Base-by-base conservation (phyloP, 2,888 invertebrate genomes). In the Portevinia maculata region DNA sequence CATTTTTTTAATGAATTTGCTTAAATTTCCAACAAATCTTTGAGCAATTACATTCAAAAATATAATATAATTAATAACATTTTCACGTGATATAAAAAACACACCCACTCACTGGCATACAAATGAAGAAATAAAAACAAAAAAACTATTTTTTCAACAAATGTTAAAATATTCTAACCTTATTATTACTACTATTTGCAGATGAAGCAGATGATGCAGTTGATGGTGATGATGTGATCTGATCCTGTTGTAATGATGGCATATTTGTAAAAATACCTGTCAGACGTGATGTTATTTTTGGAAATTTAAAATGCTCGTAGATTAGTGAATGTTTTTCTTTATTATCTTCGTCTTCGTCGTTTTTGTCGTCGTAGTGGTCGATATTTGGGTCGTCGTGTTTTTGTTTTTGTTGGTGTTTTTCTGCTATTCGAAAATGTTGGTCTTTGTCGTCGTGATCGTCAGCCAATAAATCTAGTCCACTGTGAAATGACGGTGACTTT, bases 401-500 rank as follows among this genome's bases (percentile, higher is more conserved):
- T n/a, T n/a, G n/a, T n/a, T n/a, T n/a, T n/a, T n/a, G n/a, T n/a
- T 55, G 60, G 48, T 62, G 67, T 59, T 52, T 44, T 9, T 60
- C 57, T 30, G 34, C 39, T 41, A 59, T 52, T 73, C 60, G 70
- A 37, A 60, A 75, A 48, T 75, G 64, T 73, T 74, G 76, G 60
- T 85, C 71, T 70, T 85, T 85, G 52, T 86, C 86, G 87, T 87
- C 87, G 65, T 87, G 86, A 69, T 86, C 93, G 86, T 92, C 93
- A 79, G 95, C 95, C 87, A 95, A 95, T 88, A 95, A 93, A 90
- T 96, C 96, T 86, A 96, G 92, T 74, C 96, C 96, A 91, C 96
- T 95, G 91, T 96, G 96, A 91, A 96, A 96, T 89, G 96, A 96
- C 85, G 96, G 96, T 87, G 96, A 96, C 91, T 96, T 96, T 86